Evolutionary conservation across 2,888 invertebrate genomes (phyloP).

Genomic region (Odontothrips loti): DNA sequence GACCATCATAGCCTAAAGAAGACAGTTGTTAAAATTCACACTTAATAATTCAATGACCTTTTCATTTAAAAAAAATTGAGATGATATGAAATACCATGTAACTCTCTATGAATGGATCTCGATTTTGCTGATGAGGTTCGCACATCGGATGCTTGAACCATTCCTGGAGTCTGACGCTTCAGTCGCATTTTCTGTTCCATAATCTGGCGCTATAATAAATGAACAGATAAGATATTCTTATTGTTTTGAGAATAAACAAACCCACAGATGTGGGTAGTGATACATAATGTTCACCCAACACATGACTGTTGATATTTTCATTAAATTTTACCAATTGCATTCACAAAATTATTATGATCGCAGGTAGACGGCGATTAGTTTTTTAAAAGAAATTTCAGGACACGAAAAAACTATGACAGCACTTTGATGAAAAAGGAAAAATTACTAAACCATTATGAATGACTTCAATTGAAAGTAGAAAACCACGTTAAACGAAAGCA

Average conservation of each 20-base stretch:
- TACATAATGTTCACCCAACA: neutral
- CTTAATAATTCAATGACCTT: too few relatives aligned
- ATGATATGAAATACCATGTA: constrained; percentile 54
- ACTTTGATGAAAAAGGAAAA: too few relatives aligned
- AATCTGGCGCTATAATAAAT: constrained; percentile 63
- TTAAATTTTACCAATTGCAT: neutral
- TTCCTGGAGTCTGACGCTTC: constrained; percentile 76
- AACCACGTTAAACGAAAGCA: neutral
- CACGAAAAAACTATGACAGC: neutral
- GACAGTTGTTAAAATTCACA: constrained; percentile 33
- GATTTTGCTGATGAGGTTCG: constrained; percentile 45
- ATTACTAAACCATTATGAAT: too few relatives aligned
- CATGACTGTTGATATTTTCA: neutral
- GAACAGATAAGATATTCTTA: neutral
- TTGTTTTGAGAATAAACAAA: neutral
- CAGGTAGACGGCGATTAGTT: neutral
- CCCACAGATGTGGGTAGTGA: neutral
- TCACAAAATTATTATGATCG: neutral
- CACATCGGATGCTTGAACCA: constrained; percentile 82
- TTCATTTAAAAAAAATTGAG: neutral
- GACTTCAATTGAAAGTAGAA: neutral
- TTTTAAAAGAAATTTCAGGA: neutral
- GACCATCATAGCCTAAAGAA: constrained; percentile 79
- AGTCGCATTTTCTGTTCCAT: constrained; percentile 86
- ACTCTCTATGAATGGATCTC: constrained; percentile 51